Evolutionary conservation across 2,113 vertebrate genomes (phyloP), one percentile per base, ranked within the genome.

Genomic region (Phodopus roborovskii): DNA sequence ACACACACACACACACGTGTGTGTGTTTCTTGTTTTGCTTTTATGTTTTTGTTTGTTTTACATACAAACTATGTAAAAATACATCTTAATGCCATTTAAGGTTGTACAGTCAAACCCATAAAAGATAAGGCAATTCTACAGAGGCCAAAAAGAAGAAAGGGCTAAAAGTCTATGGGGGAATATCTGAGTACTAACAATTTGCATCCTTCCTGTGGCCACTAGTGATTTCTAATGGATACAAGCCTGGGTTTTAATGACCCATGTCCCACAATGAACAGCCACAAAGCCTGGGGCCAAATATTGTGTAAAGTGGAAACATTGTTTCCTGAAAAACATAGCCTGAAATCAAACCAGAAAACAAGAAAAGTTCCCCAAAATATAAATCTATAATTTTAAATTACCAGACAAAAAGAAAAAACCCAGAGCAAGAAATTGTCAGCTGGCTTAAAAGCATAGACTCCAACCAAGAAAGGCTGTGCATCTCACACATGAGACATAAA

Each of bases 321-420:
- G 68, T 71, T 74, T 60, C 70, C 33, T 42, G 24, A 94, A 50
- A 71, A 90, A 77, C 36, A 64, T 1, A 92, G 6, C 13, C 70
- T 92, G 26, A 90, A 92, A 77, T 42, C 9, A 94, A 96, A 78
- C 20, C 74, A 88, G 26, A 77, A 77, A 60, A 75, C 78, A 88
- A 87, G 64, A 36, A 90, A 86, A 10, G 7, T 66, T 73, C 60
- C 70, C 88, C 79, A 19, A 78, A 82, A 60, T 9, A 58, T 86
- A n/a, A 90, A 33, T 83, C 68, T 45, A 77, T 81, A 78, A 82
- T 58, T 3, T 60, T 62, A 95, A 92, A 86, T 58, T 81, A 75
- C 7, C 50, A 85, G 70, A 89, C 22, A 91, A 82, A 87, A 77
- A 39, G 56, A 75, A 26, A 45, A 58, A 66, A 92, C 4, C 45